Conservation (phyloP, 2,113 vertebrate genomes). For the Megalops atlanticus region DNA sequence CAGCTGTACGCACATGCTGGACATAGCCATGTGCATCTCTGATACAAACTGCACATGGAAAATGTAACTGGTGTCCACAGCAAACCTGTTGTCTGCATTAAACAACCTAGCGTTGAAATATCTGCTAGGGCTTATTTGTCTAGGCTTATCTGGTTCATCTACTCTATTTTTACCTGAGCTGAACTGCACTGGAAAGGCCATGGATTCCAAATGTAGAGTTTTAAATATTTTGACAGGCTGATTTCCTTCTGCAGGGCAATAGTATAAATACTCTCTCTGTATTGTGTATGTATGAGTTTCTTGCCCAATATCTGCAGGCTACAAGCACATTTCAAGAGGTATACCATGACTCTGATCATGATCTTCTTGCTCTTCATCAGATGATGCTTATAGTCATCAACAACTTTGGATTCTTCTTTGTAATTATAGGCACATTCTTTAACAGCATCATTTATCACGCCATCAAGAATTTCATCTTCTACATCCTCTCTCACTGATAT, state of each 20-base stretch:
- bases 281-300: neutral
- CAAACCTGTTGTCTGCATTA: neutral
- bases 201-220: neutral
- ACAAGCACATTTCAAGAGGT: neutral
- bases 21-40: neutral
- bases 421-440: too few relatives aligned
- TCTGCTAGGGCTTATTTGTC: neutral
- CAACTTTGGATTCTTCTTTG: neutral
- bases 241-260: neutral
- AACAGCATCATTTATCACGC: too few relatives aligned
- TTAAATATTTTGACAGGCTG: neutral
- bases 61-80: neutral
- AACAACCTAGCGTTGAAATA: neutral
- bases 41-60: neutral
- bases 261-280: neutral
- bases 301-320: conserved; percentile 16
- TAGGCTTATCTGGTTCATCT: neutral
- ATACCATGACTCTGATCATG: too few relatives aligned
- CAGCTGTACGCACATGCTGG: conserved; percentile 32
- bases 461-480: too few relatives aligned
- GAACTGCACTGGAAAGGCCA: neutral
- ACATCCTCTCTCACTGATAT: too few relatives aligned
- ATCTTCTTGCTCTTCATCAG: neutral
- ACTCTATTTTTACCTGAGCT: neutral
- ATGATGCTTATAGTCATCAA: neutral